Percentiles rank a stretch among this genome's conserved stretches.
These are phyloP conservation scores for Panurus biarmicus DNA, from an alignment of 2,113 vertebrate genomes.

Conservation along the genomic window DNA sequence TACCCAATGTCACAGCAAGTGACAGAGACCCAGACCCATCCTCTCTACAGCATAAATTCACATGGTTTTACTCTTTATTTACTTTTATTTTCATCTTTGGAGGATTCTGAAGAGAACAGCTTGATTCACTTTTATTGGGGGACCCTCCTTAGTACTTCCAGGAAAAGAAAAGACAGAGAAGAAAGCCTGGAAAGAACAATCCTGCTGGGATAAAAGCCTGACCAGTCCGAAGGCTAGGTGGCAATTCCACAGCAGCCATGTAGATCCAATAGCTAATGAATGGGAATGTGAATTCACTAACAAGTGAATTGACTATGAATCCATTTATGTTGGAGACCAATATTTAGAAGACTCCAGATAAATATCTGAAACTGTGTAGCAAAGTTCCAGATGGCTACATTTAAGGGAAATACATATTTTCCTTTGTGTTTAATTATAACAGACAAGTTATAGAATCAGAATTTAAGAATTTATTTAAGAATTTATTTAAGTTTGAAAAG, in stretches of 20 bases:
- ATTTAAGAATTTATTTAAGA: no score
- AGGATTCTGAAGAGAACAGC: not conserved
- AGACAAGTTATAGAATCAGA: not conserved
- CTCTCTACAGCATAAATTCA: not conserved
- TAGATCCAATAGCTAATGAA: not conserved
- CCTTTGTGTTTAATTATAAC: not conserved
- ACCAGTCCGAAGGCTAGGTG: not conserved
- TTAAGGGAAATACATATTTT: not conserved
- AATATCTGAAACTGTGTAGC: not conserved
- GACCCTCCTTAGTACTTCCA: not conserved
- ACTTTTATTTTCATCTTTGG: accelerated
- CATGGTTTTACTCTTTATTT: accelerated
- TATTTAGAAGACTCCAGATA: not conserved
- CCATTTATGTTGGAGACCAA: not conserved
- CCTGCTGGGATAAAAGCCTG: not conserved
- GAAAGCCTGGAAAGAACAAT: not conserved
- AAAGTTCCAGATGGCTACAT: not conserved
- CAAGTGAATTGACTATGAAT: not conserved
- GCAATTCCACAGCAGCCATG: not conserved
- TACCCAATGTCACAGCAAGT: not conserved
- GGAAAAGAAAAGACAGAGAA: not conserved
- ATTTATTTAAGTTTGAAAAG: not conserved
- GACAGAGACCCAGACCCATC: not conserved
- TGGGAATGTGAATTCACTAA: not conserved
- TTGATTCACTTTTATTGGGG: not conserved